These are phyloP conservation scores for Rhagophthalmus giganteus DNA, from an alignment of 2,888 invertebrate genomes.

Conservation along the genomic window DNA sequence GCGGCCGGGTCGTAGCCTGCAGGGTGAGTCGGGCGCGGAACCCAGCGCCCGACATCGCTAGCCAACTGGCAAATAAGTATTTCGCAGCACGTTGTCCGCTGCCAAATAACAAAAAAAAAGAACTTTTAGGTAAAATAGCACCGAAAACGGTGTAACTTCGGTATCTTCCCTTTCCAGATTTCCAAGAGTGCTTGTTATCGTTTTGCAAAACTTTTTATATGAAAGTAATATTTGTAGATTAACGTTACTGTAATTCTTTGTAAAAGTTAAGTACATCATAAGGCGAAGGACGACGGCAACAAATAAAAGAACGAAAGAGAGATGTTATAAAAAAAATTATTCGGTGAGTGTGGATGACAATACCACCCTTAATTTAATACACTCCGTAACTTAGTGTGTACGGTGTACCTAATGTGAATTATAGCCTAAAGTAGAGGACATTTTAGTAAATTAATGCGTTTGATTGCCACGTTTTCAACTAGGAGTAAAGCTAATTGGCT, in stretches of 20 bases:
- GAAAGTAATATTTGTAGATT: slow-evolving; percentile 21
- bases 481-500: slow-evolving; percentile 25
- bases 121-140: slow-evolving; percentile 26
- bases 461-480: slow-evolving; percentile 19
- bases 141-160: slow-evolving; percentile 36
- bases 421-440: slow-evolving; percentile 39
- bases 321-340: slow-evolving; percentile 26
- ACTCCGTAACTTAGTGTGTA: slow-evolving; percentile 22
- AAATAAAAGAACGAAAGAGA: slow-evolving; percentile 2
- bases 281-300: neutral
- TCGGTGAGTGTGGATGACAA: slow-evolving; percentile 31
- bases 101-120: slow-evolving; percentile 29
- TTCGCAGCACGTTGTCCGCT: slow-evolving; percentile 38
- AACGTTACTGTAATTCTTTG: slow-evolving; percentile 15
- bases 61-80: slow-evolving; percentile 27
- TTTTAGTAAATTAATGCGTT: slow-evolving; percentile 33
- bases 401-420: slow-evolving; percentile 30
- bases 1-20: slow-evolving; percentile 65
- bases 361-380: slow-evolving; percentile 26
- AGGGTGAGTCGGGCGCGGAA: slow-evolving; percentile 60
- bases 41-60: slow-evolving; percentile 50
- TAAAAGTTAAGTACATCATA: slow-evolving; percentile 1
- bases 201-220: slow-evolving; percentile 29
- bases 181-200: slow-evolving; percentile 30
- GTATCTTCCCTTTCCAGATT: slow-evolving; percentile 34